Base-by-base conservation (phyloP, 1,140 invertebrate genomes). In the Ridgeia piscesae region DNA sequence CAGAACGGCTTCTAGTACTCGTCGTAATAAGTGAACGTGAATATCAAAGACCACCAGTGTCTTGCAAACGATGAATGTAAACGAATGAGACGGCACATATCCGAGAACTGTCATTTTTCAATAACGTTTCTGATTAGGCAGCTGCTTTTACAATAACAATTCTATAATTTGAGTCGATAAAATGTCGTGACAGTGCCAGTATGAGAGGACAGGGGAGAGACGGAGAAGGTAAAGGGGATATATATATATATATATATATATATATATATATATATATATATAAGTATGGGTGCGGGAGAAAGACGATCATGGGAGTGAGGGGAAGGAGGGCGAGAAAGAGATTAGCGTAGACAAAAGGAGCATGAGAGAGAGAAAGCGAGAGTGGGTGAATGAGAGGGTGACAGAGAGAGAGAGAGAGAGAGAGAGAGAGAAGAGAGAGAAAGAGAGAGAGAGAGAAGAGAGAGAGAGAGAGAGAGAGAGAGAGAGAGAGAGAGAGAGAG, bases 381-480 rank as follows among this genome's bases (percentile, higher is more conserved):
- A 89, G n/a, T 4, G n/a, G n/a, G n/a, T 6, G 34, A 89, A 8
- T 6, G 88, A 89, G 88, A 89, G n/a, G 17, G 88, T 6, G 34
- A 33, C 4, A 34, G n/a, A 89, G 88, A 89, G n/a, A 89, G 88
- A 34, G n/a, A 89, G 88, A 89, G n/a, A 89, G 34, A 89, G 88
- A 89, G 88, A 89, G n/a, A 89, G 88, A 89, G n/a, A 89, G n/a
- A 88, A 33, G 34, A 89, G 34, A 89, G n/a, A 33, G n/a, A 89
- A 8, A 89, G 88, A 33, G 34, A 89, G 88, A 89, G n/a, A 89
- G 88, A 89, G 34, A 89, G n/a, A 88, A 89, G 88, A 33, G n/a
- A 34, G 88, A 89, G n/a, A 34, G n/a, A 33, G n/a, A 89, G 34
- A 89, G n/a, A 89, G 88, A 89, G 88, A 89, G n/a, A 34, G 88